phyloP scores from a whole-genome alignment of 2,888 invertebrate species.

The Drosophila emarginata region DNA sequence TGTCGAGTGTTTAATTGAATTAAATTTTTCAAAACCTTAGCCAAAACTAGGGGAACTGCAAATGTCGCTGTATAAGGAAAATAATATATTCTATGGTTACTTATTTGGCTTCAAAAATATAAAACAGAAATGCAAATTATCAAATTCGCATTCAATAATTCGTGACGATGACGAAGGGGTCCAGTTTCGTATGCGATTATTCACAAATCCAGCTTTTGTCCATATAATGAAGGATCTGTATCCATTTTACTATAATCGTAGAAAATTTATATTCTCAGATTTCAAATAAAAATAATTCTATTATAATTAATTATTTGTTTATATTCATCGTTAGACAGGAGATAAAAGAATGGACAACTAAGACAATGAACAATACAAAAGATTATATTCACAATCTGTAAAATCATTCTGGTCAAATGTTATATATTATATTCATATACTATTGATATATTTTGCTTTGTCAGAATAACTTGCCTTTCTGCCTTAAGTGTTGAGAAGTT shows the following conservation, averaged over 20 bases:
- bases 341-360: not conserved
- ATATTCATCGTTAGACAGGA: not conserved
- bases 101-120: not conserved
- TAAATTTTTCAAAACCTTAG: constrained; percentile 56
- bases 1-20: constrained; percentile 57
- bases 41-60: constrained; percentile 70
- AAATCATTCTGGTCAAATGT: not conserved
- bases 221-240: constrained; percentile 67
- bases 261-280: constrained; percentile 58
- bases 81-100: constrained; percentile 51
- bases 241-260: constrained; percentile 75
- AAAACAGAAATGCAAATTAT: not conserved
- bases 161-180: constrained; percentile 46
- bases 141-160: constrained; percentile 42
- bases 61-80: constrained; percentile 50
- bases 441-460: not conserved
- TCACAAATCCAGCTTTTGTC: constrained; percentile 61
- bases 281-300: constrained; percentile 15
- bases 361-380: no score
- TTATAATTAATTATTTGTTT: no score
- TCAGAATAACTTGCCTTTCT: no score
- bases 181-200: constrained; percentile 52
- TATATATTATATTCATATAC: not conserved
- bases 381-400: not conserved
- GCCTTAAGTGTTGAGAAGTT: no score